phyloP scores from a whole-genome alignment of 2,888 invertebrate genomes.

The Eupithecia insigniata region DNA sequence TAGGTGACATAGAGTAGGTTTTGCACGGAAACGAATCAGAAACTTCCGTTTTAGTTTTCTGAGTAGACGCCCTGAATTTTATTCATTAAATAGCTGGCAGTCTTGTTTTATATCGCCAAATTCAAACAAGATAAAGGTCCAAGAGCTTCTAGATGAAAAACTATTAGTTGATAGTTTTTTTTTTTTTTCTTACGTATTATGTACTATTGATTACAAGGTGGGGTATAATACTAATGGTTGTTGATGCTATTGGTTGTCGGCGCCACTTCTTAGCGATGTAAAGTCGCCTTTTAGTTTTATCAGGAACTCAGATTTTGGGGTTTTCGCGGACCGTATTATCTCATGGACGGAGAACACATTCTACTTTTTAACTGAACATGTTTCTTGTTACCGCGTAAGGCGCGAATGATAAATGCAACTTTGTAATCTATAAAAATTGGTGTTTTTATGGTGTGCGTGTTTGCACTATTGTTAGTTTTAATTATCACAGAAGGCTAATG shows the following conservation, averaged over 20 bases:
- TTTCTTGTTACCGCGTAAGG: constrained; percentile 15
- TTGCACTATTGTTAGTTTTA: constrained; percentile 34
- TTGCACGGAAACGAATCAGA: no score
- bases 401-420: constrained; percentile 10
- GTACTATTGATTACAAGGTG: neutral
- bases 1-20: no score
- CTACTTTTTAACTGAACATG: constrained; percentile 41
- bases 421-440: constrained; percentile 28
- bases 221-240: neutral
- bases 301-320: constrained; percentile 37
- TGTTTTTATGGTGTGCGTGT: constrained; percentile 36
- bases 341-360: constrained; percentile 75
- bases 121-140: neutral
- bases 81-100: neutral
- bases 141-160: neutral
- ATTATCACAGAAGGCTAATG: constrained; percentile 48
- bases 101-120: neutral
- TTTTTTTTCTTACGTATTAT: no score
- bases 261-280: constrained; percentile 25
- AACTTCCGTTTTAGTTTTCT: neutral
- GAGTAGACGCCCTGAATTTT: neutral
- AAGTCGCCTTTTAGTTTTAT: constrained; percentile 20
- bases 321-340: constrained; percentile 50
- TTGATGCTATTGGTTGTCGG: neutral
- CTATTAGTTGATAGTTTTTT: neutral